phyloP scores from a whole-genome alignment of 2,113 vertebrate species.

The Peromyscus polionotus region DNA sequence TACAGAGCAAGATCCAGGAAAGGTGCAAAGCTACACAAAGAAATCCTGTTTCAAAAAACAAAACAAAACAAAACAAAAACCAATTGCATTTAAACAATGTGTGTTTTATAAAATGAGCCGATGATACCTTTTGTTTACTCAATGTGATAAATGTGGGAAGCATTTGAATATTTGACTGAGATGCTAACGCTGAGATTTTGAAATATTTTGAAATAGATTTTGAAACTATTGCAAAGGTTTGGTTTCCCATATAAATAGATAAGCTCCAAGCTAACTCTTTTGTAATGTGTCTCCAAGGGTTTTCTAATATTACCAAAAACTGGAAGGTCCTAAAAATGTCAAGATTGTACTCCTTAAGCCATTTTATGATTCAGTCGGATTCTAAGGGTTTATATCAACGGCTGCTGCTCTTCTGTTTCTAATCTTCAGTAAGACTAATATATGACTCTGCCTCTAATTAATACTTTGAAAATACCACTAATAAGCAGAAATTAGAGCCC shows the following conservation, averaged over 20 bases:
- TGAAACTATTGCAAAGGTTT: not conserved
- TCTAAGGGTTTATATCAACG: not conserved
- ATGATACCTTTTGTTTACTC: not conserved
- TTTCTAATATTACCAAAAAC: slow-evolving; percentile 21
- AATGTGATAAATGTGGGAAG: not conserved
- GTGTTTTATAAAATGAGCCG: not conserved
- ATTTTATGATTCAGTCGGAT: not conserved
- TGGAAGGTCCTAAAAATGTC: slow-evolving; percentile 15
- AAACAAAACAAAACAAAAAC: too few species aligned
- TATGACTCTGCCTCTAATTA: not conserved
- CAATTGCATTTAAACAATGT: not conserved
- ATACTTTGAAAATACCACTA: slow-evolving; percentile 21
- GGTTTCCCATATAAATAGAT: not conserved
- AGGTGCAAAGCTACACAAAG: too few species aligned
- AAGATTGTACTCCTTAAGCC: not conserved
- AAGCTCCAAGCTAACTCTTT: not conserved
- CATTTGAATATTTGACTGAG: not conserved
- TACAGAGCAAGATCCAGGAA: too few species aligned
- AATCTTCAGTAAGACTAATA: slow-evolving; percentile 25
- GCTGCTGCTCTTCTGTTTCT: not conserved
- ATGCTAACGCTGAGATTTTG: not conserved
- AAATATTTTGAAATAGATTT: not conserved
- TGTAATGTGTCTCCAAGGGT: not conserved
- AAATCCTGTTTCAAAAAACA: too few species aligned
- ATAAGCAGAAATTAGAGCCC: slow-evolving; percentile 24